Evolutionary conservation across 1,140 invertebrate genomes (phyloP), one percentile per base, ranked within the genome.

Genomic region (Neomicropteryx cornuta): DNA sequence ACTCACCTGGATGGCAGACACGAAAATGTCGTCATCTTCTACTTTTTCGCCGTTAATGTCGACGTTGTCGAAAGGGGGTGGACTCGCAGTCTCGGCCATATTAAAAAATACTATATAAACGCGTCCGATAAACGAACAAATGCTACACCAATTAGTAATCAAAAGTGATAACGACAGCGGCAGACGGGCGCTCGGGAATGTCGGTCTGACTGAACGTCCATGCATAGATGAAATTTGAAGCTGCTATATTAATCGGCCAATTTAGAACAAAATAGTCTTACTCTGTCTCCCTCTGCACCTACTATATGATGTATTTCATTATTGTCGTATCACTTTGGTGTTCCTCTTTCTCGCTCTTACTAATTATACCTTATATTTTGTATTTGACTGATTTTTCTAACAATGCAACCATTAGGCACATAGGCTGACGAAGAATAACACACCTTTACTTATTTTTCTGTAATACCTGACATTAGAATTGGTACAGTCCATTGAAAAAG

Each of bases 21-120:
- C 71, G 59, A 87, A 88, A 49, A 87, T 70, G 67, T 87, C 81
- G 48, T 82, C 79, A 44, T 79, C 76, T 45, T 81, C 79, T 39
- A 82, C 77, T 30, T 79, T 77, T 22, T 78, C 71, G 47, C 77
- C 75, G 48, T 77, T 73, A 37, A 73, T 70, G 52, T 79, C 72
- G 30, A 81, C 76, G 47, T 74, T 79, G 53, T 79, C 77, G 54
- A 82, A 71, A 58, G 77, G 78, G 58, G 79, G 79, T 51, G 76
- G 70, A 53, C 77, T 76, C 47, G 70, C 61, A 43, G 61, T 65
- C 50, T 76, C 76, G 58, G 76, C 75, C 77, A 79, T 79, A 51
- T 61, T 71, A 55, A 32, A 32, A 5, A 5, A 32, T n/a, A n/a
- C n/a, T n/a, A n/a, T 13, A 6, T 32, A 32, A 6, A 27, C n/a